phyloP scores from a whole-genome alignment of 2,888 invertebrate genomes.

The Sesamia inferens region DNA sequence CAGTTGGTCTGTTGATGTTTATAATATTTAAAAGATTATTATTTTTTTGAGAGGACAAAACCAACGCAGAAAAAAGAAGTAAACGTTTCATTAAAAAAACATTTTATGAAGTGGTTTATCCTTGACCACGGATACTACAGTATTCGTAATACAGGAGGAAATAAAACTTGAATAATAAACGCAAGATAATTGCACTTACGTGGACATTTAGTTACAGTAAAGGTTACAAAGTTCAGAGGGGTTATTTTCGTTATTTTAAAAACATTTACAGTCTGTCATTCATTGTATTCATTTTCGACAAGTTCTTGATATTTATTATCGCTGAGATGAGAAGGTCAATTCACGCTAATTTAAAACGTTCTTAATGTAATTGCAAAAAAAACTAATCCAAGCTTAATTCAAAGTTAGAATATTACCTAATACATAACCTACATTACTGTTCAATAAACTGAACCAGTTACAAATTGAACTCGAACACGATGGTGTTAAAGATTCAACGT shows the following conservation, averaged over 20 bases:
- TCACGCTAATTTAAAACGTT: too few relatives aligned
- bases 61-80: not conserved
- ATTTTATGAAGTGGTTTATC: slow-evolving; percentile 1
- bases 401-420: not conserved
- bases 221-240: not conserved
- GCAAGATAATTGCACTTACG: not conserved
- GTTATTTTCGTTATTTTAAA: too few relatives aligned
- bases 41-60: not conserved
- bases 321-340: too few relatives aligned
- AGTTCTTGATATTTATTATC: too few relatives aligned
- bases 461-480: slow-evolving; percentile 7
- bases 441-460: slow-evolving; percentile 16
- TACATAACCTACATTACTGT: not conserved
- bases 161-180: slow-evolving; percentile 37
- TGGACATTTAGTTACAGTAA: slow-evolving; percentile 2
- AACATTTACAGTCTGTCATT: too few relatives aligned
- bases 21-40: not conserved
- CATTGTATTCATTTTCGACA: too few relatives aligned
- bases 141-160: not conserved
- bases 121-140: slow-evolving; percentile 14
- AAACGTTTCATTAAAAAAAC: not conserved
- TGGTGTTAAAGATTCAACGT: slow-evolving; percentile 13
- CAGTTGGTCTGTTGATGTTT: not conserved
- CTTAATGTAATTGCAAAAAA: too few relatives aligned
- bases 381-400: not conserved